Evolutionary conservation across 2,888 invertebrate genomes (phyloP).

Genomic region (Plemyria rubiginata): DNA sequence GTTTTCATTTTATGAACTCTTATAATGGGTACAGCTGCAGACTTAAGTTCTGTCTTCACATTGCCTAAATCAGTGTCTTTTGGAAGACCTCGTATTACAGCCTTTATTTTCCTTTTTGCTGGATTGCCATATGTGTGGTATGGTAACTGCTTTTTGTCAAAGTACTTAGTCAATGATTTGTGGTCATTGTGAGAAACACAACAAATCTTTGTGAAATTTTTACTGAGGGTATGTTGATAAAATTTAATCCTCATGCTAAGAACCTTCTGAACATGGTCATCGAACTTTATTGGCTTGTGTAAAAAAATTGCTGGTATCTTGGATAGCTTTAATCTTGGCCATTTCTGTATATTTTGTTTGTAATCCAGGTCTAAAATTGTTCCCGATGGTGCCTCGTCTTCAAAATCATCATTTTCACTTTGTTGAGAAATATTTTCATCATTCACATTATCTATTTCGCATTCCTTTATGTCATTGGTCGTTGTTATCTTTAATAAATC

Average conservation of each 20-base stretch:
- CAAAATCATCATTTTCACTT: neutral
- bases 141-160: conserved; percentile 57
- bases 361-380: conserved; percentile 21
- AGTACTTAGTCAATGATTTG: conserved; percentile 53
- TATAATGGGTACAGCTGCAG: conserved; percentile 56
- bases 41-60: conserved; percentile 55
- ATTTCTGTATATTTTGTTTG: conserved; percentile 36
- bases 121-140: conserved; percentile 67
- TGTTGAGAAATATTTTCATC: conserved; percentile 3
- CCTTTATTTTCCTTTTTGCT: conserved; percentile 59
- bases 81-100: conserved; percentile 64
- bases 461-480: conserved; percentile 16
- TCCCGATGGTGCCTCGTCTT: conserved; percentile 15
- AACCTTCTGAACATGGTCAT: conserved; percentile 51
- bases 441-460: too few relatives aligned
- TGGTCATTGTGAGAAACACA: conserved; percentile 56
- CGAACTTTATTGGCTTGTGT: conserved; percentile 53
- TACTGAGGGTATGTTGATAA: conserved; percentile 47
- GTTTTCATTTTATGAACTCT: conserved; percentile 63
- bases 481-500: conserved; percentile 18
- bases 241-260: conserved; percentile 52
- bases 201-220: conserved; percentile 53
- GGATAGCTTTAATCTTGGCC: conserved; percentile 51
- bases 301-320: conserved; percentile 62
- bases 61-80: conserved; percentile 48